A percentile compares a stretch with the other conserved stretches of the same genome.
These are phyloP conservation scores for Sphaerodactylus townsendi DNA, from an alignment of 2,113 vertebrate species.

Conservation along the genomic window DNA sequence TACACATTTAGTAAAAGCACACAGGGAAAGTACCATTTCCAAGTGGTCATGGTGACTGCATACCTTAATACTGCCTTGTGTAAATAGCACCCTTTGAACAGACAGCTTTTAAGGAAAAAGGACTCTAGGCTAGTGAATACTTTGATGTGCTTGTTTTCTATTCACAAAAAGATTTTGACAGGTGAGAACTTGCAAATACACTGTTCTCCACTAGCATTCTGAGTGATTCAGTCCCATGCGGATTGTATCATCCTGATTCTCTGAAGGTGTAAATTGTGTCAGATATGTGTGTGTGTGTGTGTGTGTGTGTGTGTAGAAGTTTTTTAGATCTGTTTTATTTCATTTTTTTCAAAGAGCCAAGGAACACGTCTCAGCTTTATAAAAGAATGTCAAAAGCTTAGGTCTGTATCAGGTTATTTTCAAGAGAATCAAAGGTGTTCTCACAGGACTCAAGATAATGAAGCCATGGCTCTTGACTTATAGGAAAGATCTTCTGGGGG, in stretches of 20 bases:
- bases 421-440: not conserved
- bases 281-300: not conserved
- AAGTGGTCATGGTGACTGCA: not conserved
- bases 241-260: not conserved
- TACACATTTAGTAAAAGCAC: not conserved
- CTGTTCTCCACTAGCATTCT: not conserved
- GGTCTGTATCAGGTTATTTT: not conserved
- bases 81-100: not conserved
- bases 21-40: not conserved
- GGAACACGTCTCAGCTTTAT: too few species aligned
- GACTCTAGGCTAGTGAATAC: not conserved
- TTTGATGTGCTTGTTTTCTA: too few species aligned
- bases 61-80: not conserved
- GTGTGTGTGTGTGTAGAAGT: not conserved
- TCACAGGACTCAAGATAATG: not conserved
- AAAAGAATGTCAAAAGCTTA: too few species aligned
- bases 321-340: not conserved
- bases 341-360: too few species aligned
- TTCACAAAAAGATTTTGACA: too few species aligned
- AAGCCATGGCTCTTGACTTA: not conserved
- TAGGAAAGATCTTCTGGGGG: not conserved
- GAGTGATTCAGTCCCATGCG: not conserved
- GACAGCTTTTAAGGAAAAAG: not conserved
- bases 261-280: not conserved
- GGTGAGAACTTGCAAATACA: not conserved